A percentile compares a stretch with the other conserved stretches of the same genome.
phyloP scores from a whole-genome alignment of 2,113 vertebrate species.

The Strix aluco region DNA sequence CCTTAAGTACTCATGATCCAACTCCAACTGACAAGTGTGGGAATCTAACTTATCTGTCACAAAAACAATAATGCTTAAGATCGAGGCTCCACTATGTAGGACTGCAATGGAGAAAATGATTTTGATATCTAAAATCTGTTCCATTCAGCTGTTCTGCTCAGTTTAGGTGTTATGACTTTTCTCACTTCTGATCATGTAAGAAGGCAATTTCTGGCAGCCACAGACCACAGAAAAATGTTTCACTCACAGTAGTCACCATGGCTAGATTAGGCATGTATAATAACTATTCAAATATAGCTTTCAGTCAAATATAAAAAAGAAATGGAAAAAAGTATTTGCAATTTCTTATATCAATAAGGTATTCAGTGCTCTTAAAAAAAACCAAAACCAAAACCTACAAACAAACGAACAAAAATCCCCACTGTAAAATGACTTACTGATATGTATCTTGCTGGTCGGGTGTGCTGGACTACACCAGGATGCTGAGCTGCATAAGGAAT shows the following conservation, averaged over 20 bases:
- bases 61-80: not conserved
- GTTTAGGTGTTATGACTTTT: not conserved
- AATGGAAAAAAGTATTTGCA: not conserved
- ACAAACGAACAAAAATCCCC: not conserved
- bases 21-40: not conserved
- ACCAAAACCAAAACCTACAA: not conserved
- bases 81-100: not conserved
- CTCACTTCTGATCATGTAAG: not conserved
- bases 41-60: not conserved
- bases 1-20: not conserved
- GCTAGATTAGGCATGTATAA: not conserved
- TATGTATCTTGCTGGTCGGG: not conserved
- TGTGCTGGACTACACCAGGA: no score
- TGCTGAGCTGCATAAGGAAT: not conserved
- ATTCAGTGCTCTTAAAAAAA: not conserved
- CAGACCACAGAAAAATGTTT: not conserved
- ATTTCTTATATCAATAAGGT: not conserved
- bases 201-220: not conserved
- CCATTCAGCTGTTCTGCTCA: not conserved
- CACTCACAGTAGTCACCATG: not conserved
- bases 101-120: not conserved
- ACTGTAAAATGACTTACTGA: not conserved
- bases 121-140: constrained; percentile 32
- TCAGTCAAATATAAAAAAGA: not conserved
- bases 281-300: not conserved